Percentiles rank a stretch among this genome's conserved stretches.
phyloP scores from a whole-genome alignment of 2,113 vertebrate species.

The Vulpes lagopus region DNA sequence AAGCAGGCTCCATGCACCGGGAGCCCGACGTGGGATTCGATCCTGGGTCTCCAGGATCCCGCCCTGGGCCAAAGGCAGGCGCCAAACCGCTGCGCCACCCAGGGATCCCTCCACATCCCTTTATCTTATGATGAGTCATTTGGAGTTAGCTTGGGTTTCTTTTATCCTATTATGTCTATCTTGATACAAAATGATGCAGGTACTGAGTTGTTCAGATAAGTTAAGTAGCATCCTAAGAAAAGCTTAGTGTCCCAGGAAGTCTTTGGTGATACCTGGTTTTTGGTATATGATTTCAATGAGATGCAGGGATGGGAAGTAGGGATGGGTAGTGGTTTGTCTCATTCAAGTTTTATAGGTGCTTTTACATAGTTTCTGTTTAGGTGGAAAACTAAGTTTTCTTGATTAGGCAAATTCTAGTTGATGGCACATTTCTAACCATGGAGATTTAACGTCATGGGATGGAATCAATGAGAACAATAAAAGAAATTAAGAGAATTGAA shows the following conservation, averaged over 20 bases:
- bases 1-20: no score
- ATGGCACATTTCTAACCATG: not conserved
- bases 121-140: not conserved
- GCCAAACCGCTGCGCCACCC: no score
- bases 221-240: conserved; percentile 15
- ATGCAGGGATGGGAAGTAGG: not conserved
- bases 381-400: not conserved
- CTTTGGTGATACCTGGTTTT: not conserved
- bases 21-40: no score
- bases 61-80: no score
- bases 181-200: not conserved
- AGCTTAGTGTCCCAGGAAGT: not conserved
- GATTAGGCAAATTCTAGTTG: not conserved
- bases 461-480: not conserved
- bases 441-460: not conserved
- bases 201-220: not conserved
- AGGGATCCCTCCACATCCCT: not conserved
- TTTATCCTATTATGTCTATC: not conserved
- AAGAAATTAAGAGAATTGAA: not conserved
- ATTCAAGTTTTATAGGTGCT: not conserved
- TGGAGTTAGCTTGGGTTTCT: not conserved
- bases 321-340: not conserved
- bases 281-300: not conserved
- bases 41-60: no score
- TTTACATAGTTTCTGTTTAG: not conserved